Percentiles rank a stretch among this genome's conserved stretches.
Conservation (phyloP, 1,140 invertebrate species). For the Drosophila parvula region DNA sequence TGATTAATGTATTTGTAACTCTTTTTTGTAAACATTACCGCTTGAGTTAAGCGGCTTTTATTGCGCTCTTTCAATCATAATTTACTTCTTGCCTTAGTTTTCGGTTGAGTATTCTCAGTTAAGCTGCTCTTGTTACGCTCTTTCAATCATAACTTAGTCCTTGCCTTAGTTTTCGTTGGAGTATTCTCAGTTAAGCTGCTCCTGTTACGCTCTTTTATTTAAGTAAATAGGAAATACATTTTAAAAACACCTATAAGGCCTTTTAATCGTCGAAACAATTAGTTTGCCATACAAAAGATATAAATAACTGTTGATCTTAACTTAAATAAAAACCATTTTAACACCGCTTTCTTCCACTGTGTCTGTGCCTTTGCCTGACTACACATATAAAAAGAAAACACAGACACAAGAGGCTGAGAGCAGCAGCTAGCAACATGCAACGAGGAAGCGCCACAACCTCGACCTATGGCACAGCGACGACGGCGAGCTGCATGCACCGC, state of each 20-base stretch:
- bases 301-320: background rate
- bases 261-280: background rate
- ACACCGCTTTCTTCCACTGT: background rate
- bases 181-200: too few species aligned
- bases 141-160: too few species aligned
- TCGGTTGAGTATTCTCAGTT: background rate
- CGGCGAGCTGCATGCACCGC: background rate
- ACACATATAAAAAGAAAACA: background rate
- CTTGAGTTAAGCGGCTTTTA: too few species aligned
- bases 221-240: background rate
- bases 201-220: too few species aligned
- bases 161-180: too few species aligned
- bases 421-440: constrained; percentile 6
- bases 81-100: background rate
- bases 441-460: constrained; percentile 38
- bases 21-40: background rate
- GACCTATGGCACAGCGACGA: constrained; percentile 21
- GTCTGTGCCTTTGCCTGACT: background rate
- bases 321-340: background rate
- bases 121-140: background rate
- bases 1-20: background rate
- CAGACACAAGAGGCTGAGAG: background rate
- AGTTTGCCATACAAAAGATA: background rate
- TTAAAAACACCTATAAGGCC: background rate
- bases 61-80: too few species aligned